phyloP scores from a whole-genome alignment of 2,797 vertebrate genomes.

The Lithobates pipiens region DNA sequence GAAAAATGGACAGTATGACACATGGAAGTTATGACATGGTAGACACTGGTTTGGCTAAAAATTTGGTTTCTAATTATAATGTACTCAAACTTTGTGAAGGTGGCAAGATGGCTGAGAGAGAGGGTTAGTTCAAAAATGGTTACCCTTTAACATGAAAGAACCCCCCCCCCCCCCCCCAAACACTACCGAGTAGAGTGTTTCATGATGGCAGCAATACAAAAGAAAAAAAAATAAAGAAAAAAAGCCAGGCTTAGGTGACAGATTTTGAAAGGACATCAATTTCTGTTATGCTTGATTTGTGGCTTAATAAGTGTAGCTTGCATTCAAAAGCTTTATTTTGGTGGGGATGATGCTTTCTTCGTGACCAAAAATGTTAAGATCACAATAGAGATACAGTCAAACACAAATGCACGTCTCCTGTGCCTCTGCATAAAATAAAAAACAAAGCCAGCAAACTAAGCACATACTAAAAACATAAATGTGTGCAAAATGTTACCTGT shows the following conservation, averaged over 20 bases:
- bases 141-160: too few relatives aligned
- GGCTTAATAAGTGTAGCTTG: not conserved
- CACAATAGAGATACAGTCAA: constrained; percentile 4
- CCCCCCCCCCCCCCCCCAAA: too few relatives aligned
- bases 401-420: constrained; percentile 18
- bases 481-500: constrained; percentile 70
- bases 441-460: not conserved
- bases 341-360: not conserved
- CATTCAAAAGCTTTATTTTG: not conserved
- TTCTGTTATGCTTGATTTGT: not conserved
- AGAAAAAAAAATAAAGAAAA: too few relatives aligned
- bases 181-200: too few relatives aligned
- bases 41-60: too few relatives aligned
- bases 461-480: not conserved
- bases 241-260: too few relatives aligned
- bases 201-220: too few relatives aligned
- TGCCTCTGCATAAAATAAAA: not conserved
- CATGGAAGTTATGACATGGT: not conserved
- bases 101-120: too few relatives aligned
- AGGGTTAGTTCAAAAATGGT: too few relatives aligned
- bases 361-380: too few relatives aligned
- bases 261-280: not conserved
- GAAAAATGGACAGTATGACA: not conserved
- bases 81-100: too few relatives aligned
- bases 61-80: too few relatives aligned